Conservation (phyloP, 64 coral and sea anemone species). For the Anthopleura sola region DNA sequence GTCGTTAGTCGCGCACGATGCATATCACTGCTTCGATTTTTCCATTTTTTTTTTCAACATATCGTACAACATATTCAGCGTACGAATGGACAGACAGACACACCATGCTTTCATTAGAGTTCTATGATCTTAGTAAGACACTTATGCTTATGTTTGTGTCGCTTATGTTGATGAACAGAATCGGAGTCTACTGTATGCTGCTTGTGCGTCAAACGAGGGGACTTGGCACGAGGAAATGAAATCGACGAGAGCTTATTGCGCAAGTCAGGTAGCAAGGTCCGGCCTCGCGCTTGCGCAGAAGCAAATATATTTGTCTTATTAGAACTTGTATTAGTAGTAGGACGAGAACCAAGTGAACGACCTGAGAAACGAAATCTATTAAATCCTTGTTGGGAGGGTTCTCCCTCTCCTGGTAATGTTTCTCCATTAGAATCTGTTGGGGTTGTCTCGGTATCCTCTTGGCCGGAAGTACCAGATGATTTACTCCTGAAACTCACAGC, state of each 20-base stretch:
- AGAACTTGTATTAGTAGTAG: background rate
- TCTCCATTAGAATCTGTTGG: background rate
- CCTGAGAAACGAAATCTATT: slow-evolving; percentile 23
- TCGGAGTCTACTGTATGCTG: slow-evolving; percentile 6
- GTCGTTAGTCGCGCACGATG: background rate
- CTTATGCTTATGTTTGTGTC: slow-evolving; percentile 26
- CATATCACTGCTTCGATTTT: background rate
- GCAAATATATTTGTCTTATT: slow-evolving; percentile 42
- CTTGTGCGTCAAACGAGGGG: slow-evolving; percentile 34
- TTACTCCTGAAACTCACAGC: slow-evolving; percentile 14
- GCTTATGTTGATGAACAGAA: background rate
- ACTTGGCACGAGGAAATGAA: slow-evolving; percentile 45
- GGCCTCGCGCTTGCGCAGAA: slow-evolving; percentile 47
- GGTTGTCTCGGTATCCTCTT: background rate
- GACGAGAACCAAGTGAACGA: slow-evolving; percentile 42
- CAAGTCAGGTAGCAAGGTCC: slow-evolving; percentile 46
- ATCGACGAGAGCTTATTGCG: slow-evolving; percentile 47
- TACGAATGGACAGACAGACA: background rate
- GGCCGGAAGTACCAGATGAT: background rate
- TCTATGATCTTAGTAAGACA: slow-evolving; percentile 66
- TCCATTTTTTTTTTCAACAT: background rate
- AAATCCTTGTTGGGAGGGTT: background rate
- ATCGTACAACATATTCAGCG: background rate
- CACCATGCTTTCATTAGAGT: background rate
- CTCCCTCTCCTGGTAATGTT: background rate